Evolutionary conservation across 2,888 invertebrate genomes (phyloP).

Genomic region (Tethea ocularis): DNA sequence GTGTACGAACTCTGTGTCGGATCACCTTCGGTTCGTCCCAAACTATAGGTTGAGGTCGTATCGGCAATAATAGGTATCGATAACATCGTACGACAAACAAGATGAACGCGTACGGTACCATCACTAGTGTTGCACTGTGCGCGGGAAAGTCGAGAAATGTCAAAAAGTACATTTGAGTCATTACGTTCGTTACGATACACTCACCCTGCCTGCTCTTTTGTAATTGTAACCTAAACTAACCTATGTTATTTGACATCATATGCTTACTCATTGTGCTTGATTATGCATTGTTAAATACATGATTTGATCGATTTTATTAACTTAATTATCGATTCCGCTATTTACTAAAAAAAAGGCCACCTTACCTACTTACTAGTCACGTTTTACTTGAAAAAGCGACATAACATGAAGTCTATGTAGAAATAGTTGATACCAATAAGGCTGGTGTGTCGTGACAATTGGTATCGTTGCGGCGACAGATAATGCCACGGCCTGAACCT

Average conservation of each 20-base stretch:
- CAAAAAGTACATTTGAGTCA: constrained; percentile 41
- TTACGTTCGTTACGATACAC: background rate
- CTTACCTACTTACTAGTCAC: background rate
- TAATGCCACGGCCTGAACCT: constrained; percentile 52
- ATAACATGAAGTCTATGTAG: background rate
- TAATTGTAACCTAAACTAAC: background rate
- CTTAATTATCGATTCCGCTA: background rate
- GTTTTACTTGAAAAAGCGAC: background rate
- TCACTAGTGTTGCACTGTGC: constrained; percentile 25
- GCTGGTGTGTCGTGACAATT: background rate
- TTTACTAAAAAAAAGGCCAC: background rate
- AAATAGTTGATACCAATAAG: background rate
- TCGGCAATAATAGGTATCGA: constrained; percentile 74
- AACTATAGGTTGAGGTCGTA: constrained; percentile 76
- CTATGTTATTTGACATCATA: background rate
- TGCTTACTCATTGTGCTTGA: background rate
- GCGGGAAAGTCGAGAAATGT: constrained; percentile 56
- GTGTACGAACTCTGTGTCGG: constrained; percentile 66
- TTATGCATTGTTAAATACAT: background rate
- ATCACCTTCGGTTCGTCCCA: constrained; percentile 78
- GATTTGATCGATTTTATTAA: background rate
- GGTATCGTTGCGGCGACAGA: constrained; percentile 16
- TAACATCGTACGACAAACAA: constrained; percentile 66
- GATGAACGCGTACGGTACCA: constrained; percentile 38
- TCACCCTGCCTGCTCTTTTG: background rate